phyloP scores from a whole-genome alignment of 1,140 invertebrate species.

The Conopomorpha cramerella region DNA sequence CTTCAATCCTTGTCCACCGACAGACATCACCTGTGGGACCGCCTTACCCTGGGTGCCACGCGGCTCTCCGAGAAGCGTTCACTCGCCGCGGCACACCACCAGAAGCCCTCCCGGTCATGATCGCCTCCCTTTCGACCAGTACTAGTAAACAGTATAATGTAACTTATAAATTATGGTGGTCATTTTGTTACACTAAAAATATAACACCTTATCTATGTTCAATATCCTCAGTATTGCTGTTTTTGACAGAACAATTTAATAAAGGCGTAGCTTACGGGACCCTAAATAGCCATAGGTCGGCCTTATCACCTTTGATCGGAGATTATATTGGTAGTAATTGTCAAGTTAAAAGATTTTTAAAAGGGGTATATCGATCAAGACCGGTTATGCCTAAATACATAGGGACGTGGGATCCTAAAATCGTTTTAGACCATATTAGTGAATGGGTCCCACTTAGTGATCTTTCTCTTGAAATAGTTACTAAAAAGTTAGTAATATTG shows the following conservation, averaged over 20 bases:
- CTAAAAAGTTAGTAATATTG: conserved; percentile 9
- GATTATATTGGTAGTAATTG: background rate
- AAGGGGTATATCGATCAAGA: conserved; percentile 11
- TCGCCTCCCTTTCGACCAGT: background rate
- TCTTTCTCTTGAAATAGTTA: conserved; percentile 4
- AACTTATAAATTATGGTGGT: conserved; percentile 7
- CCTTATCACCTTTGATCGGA: conserved; percentile 1
- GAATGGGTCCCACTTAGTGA: conserved; percentile 2
- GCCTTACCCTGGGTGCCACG: conserved; percentile 2
- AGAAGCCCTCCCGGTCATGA: background rate
- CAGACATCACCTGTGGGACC: background rate
- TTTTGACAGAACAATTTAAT: conserved; percentile 6
- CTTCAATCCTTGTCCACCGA: background rate
- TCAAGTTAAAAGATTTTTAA: conserved; percentile 12
- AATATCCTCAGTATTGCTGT: conserved; percentile 1
- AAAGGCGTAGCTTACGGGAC: conserved; percentile 9
- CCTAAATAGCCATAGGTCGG: conserved; percentile 7
- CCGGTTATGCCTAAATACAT: conserved; percentile 14
- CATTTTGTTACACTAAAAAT: conserved; percentile 5
- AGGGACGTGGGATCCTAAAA: conserved; percentile 14
- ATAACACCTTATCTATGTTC: conserved; percentile 2
- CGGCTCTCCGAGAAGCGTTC: background rate
- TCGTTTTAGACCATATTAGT: conserved; percentile 15
- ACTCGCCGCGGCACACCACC: background rate
- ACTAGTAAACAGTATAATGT: conserved; percentile 8